These are phyloP conservation scores for Stenodera caucasica DNA, from an alignment of 2,888 invertebrate genomes.

Conservation along the genomic window DNA sequence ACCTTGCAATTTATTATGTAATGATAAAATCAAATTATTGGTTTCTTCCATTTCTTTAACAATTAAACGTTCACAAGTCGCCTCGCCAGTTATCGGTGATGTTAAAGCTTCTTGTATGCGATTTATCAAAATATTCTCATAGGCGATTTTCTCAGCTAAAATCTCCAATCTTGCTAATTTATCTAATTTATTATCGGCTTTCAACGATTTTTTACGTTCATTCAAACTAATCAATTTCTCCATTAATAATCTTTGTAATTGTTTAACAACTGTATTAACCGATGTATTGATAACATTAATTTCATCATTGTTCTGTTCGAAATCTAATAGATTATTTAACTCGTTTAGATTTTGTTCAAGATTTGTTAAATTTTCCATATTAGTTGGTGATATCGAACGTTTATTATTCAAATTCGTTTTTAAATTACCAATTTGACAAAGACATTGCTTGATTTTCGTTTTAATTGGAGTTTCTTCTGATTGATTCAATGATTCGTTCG, in stretches of 20 bases:
- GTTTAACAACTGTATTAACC: conserved; percentile 63
- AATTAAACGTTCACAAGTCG: conserved; percentile 64
- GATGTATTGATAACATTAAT: conserved; percentile 60
- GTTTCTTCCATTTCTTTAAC: conserved; percentile 75
- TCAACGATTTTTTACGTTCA: conserved; percentile 66
- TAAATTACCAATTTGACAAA: conserved; percentile 65
- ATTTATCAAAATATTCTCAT: conserved; percentile 68
- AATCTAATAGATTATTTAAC: conserved; percentile 64
- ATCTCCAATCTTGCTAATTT: conserved; percentile 69
- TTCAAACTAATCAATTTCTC: conserved; percentile 71
- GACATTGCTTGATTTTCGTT: conserved; percentile 69
- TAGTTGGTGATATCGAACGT: conserved; percentile 48
- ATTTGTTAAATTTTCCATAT: conserved; percentile 56
- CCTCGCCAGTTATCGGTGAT: conserved; percentile 43
- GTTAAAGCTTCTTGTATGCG: conserved; percentile 70
- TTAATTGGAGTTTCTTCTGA: conserved; percentile 63
- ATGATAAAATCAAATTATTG: conserved; percentile 72
- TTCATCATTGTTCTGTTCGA: conserved; percentile 62
- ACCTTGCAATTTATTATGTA: conserved; percentile 69
- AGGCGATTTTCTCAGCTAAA: conserved; percentile 78
- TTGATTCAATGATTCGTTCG: conserved; percentile 61
- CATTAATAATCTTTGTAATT: conserved; percentile 69
- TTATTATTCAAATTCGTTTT: conserved; percentile 66
- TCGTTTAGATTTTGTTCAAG: conserved; percentile 60
- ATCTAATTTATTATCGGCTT: conserved; percentile 69